Percentiles rank a stretch among this genome's conserved stretches.
phyloP scores from a whole-genome alignment of 2,888 invertebrate species.

The Noctuana brunneofusca region DNA sequence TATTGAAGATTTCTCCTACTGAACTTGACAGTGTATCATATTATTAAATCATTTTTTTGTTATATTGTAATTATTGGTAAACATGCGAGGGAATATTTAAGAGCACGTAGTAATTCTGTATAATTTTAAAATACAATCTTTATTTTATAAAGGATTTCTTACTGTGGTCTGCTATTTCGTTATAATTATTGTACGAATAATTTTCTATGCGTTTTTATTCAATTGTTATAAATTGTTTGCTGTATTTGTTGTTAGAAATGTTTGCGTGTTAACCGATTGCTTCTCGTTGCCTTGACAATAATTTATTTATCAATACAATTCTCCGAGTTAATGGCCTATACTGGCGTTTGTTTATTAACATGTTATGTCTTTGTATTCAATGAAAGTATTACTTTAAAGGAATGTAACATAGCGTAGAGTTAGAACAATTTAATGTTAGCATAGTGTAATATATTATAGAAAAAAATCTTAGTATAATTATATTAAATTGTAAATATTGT shows the following conservation, averaged over 20 bases:
- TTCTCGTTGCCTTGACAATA: slow-evolving; percentile 57
- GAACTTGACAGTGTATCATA: too few species aligned
- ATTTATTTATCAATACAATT: slow-evolving; percentile 46
- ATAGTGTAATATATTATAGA: slow-evolving; percentile 34
- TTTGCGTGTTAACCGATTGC: slow-evolving; percentile 37
- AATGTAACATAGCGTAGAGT: slow-evolving; percentile 44
- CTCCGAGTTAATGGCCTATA: slow-evolving; percentile 32
- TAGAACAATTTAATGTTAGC: slow-evolving; percentile 35
- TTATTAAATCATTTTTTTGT: too few species aligned
- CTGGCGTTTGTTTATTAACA: slow-evolving; percentile 22
- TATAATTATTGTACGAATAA: neutral
- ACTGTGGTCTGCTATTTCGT: neutral
- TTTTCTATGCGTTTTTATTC: neutral
- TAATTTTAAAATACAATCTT: too few species aligned
- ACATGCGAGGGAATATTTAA: too few species aligned
- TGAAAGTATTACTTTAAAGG: slow-evolving; percentile 70
- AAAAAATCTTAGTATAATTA: slow-evolving; percentile 27
- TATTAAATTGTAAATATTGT: slow-evolving; percentile 27
- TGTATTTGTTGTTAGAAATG: slow-evolving; percentile 31
- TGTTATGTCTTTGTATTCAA: slow-evolving; percentile 62
- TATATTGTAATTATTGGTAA: too few species aligned
- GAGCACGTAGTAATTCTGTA: too few species aligned
- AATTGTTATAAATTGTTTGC: slow-evolving; percentile 34
- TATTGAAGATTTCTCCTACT: too few species aligned
- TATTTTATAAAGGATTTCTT: neutral